phyloP scores from a whole-genome alignment of 2,888 invertebrate species.

The Drosophila macrospina region DNA sequence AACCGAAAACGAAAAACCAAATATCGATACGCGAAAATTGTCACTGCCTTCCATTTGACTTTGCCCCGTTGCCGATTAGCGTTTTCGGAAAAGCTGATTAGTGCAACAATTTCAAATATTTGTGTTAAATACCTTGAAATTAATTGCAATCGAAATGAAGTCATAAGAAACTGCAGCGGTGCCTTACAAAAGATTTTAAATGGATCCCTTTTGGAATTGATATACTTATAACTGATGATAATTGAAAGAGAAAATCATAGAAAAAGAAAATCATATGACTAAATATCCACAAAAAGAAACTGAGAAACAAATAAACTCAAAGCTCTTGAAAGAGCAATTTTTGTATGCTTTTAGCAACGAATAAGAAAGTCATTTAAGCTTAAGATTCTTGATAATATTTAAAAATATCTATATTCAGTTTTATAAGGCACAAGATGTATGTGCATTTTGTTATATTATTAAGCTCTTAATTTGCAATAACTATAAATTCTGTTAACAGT shows the following conservation, averaged over 20 bases:
- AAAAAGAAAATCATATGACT: no score
- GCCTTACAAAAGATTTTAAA: conserved; percentile 19
- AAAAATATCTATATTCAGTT: no score
- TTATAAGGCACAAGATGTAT: no score
- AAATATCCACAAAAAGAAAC: no score
- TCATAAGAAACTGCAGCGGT: conserved; percentile 32
- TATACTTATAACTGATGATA: background rate
- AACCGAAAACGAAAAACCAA: conserved; percentile 14
- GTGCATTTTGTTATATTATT: no score
- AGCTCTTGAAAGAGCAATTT: no score
- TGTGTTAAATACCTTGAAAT: conserved; percentile 80
- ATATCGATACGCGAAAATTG: conserved; percentile 63
- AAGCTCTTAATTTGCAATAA: no score
- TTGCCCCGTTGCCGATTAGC: conserved; percentile 54
- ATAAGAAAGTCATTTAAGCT: no score
- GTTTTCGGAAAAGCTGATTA: conserved; percentile 68
- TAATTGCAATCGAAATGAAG: conserved; percentile 68
- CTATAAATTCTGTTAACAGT: no score
- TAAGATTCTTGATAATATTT: no score
- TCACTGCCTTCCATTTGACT: conserved; percentile 64
- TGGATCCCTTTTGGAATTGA: background rate
- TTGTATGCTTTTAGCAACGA: no score
- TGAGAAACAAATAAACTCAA: no score
- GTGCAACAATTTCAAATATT: conserved; percentile 79
- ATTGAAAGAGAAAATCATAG: background rate